Evolutionary conservation across 2,888 invertebrate species (phyloP), one percentile per base, ranked within the genome.

Genomic region (Coelopa pilipes): DNA sequence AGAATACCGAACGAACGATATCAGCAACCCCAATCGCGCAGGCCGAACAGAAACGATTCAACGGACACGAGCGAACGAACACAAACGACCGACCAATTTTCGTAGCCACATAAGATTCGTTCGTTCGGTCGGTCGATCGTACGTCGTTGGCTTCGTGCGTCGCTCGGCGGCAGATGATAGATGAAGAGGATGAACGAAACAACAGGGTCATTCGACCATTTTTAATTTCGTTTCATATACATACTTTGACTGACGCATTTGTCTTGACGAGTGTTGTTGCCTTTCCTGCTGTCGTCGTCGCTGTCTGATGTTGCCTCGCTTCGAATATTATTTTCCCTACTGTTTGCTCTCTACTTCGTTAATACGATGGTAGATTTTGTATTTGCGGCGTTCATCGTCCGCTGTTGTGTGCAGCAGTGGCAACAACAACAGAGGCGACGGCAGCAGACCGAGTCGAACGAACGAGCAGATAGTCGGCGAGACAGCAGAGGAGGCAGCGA

Each of bases 121-220:
- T 57, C 21, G 57, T 59, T 59, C 57, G 57, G 55, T 19, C 19
- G 55, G 55, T 13, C 13, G 49, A 49, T n/a, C n/a, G 53, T 13
- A 9, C 24, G 57, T 34, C 34, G 34, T 34, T 34, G 34, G 34
- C 34, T 34, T 34, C 34, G 34, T 34, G 34, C 34, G 57, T 12
- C 57, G 57, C 57, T 65, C 65, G 65, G 65, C 47, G 46, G 65
- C 45, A 46, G 47, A 46, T 34, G 34, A 34, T 47, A 19, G 47
- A 65, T 62, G 34, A 34, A 34, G 19, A 65, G 69, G 47, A 46
- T 19, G 57, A 69, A 69, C 34, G 59, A 69, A 71, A 63, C 70
- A 71, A 71, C 70, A 71, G 70, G 70, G 70, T 71, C 70, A 71
- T 71, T 71, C 70, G 70, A 63, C 70, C 70, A 71, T 71, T 71